These are phyloP conservation scores for Neoitamus cyanurus DNA, from an alignment of 2,888 invertebrate species.

Conservation along the genomic window DNA sequence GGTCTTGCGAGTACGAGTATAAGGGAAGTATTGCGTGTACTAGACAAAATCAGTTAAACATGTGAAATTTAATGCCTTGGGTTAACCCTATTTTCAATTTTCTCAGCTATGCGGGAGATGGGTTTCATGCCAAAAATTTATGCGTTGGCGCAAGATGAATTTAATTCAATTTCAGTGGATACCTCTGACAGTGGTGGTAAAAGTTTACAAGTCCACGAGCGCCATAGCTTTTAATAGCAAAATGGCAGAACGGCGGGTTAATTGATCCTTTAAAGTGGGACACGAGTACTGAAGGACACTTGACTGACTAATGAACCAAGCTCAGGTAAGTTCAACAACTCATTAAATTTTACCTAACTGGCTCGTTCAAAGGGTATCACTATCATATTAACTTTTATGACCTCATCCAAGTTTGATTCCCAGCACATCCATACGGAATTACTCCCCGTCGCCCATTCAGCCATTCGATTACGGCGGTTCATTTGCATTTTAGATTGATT, in stretches of 20 bases:
- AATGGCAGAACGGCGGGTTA: not conserved
- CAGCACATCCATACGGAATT: not conserved
- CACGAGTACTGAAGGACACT: not conserved
- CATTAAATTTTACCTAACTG: not conserved
- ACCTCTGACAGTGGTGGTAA: not conserved
- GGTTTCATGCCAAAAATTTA: not conserved
- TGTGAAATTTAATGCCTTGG: not conserved
- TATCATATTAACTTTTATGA: not conserved
- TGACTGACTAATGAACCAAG: not conserved
- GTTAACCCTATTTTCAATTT: not conserved
- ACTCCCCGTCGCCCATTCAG: not conserved
- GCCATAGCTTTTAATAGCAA: not conserved
- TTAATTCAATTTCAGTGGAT: not conserved
- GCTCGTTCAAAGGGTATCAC: not conserved
- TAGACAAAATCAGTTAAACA: not conserved
- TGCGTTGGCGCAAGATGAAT: not conserved
- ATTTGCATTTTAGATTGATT: slow-evolving; percentile 30
- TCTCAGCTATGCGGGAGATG: not conserved
- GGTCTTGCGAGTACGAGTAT: not conserved
- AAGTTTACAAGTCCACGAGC: not conserved
- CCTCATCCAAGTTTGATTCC: not conserved
- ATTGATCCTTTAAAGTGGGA: not conserved
- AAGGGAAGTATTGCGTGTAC: not conserved
- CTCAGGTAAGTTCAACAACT: not conserved
- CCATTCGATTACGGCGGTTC: not conserved